A percentile compares a stretch with the other conserved stretches of the same genome.
Evolutionary conservation across 2,888 invertebrate genomes (phyloP).

Genomic region (Apantesis nais): DNA sequence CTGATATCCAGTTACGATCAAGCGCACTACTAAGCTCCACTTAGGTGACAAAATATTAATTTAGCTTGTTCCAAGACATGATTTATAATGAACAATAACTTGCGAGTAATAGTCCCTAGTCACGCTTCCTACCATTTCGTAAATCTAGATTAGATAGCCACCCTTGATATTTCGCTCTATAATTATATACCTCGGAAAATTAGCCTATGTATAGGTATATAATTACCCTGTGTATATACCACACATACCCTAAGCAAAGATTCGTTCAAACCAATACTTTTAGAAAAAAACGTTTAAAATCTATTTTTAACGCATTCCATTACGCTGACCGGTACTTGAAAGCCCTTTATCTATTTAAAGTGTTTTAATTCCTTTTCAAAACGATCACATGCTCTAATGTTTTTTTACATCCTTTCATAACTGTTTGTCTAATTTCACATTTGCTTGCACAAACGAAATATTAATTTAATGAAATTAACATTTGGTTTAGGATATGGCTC

Average conservation of each 20-base stretch:
- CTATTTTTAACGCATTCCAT: constrained; percentile 34
- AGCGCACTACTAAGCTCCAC: not conserved
- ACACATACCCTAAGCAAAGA: too few species aligned
- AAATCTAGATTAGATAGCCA: constrained; percentile 45
- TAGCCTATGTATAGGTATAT: too few species aligned
- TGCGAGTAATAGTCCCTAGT: constrained; percentile 47
- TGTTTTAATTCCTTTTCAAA: not conserved
- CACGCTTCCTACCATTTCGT: constrained; percentile 59
- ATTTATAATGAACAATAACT: constrained; percentile 4
- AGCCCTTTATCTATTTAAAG: constrained; percentile 26
- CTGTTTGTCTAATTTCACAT: constrained; percentile 57
- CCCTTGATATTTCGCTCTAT: constrained; percentile 57
- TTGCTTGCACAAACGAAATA: constrained; percentile 63
- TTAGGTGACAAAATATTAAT: not conserved
- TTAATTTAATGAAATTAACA: constrained; percentile 75
- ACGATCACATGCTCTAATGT: not conserved
- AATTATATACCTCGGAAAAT: constrained; percentile 53
- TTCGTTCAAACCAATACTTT: constrained; percentile 54
- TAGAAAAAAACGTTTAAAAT: constrained; percentile 32
- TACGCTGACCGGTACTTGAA: constrained; percentile 25
- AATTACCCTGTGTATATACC: constrained; percentile 57
- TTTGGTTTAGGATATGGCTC: constrained; percentile 71
- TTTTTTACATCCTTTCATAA: constrained; percentile 22
- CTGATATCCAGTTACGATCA: too few species aligned
- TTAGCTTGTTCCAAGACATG: not conserved